phyloP scores from a whole-genome alignment of 2,797 vertebrate species.

The Chrysocyon brachyurus region DNA sequence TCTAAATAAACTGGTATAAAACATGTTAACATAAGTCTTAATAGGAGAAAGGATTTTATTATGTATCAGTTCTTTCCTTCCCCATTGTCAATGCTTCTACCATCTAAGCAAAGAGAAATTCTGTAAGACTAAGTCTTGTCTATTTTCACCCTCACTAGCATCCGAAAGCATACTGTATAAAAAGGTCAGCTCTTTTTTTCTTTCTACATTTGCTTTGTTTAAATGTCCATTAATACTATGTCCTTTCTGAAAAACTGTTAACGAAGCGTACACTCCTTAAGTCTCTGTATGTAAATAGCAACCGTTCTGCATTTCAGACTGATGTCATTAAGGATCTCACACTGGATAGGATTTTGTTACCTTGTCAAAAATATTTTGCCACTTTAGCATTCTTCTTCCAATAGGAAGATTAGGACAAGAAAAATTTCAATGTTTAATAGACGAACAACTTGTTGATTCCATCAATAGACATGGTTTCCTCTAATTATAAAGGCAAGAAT shows the following conservation, averaged over 20 bases:
- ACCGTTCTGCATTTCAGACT: neutral
- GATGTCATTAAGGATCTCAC: neutral
- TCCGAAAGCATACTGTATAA: neutral
- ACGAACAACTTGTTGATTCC: neutral
- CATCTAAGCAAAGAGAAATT: neutral
- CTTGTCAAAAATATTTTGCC: neutral
- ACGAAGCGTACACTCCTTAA: neutral
- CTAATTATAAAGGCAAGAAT: neutral
- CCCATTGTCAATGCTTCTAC: neutral
- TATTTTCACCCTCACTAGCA: neutral
- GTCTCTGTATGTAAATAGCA: neutral
- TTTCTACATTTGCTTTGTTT: neutral
- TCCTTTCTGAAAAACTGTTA: neutral
- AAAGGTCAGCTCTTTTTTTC: neutral
- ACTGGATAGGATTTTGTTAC: neutral
- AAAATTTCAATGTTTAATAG: neutral
- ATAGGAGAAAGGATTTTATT: neutral
- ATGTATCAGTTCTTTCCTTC: neutral
- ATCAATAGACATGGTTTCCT: neutral
- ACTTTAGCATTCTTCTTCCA: constrained; percentile 43
- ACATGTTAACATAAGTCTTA: neutral
- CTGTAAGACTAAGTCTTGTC: neutral
- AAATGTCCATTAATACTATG: neutral
- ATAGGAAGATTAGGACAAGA: neutral
- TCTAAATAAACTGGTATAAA: neutral